phyloP scores from a whole-genome alignment of 2,888 invertebrate species.

The Vandiemenella viatica region DNA sequence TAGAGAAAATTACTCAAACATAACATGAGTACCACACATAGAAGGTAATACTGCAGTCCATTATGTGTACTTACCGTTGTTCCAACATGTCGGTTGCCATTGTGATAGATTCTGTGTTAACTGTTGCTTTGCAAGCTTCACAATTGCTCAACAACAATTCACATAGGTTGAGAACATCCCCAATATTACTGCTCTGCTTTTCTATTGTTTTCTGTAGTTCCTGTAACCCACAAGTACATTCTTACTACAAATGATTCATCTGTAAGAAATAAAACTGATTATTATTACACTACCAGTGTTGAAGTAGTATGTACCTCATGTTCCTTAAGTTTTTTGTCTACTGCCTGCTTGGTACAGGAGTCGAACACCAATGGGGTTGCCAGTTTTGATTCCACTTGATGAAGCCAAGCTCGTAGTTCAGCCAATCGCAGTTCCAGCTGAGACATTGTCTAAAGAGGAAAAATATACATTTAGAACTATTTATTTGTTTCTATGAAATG shows the following conservation, averaged over 20 bases:
- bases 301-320: constrained; percentile 37
- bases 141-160: constrained; percentile 61
- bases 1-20: no score
- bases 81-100: constrained; percentile 55
- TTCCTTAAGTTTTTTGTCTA: constrained; percentile 52
- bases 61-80: constrained; percentile 32
- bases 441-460: constrained; percentile 47
- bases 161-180: constrained; percentile 63
- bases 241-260: no score
- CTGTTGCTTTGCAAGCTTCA: constrained; percentile 51
- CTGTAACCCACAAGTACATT: constrained; percentile 11
- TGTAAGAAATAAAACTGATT: not conserved
- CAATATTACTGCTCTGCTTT: constrained; percentile 58
- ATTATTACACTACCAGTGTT: not conserved
- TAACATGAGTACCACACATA: no score
- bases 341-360: constrained; percentile 42
- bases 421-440: constrained; percentile 56
- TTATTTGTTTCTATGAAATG: no score
- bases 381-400: constrained; percentile 53
- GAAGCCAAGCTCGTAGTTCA: constrained; percentile 55
- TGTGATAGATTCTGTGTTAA: constrained; percentile 51
- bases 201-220: constrained; percentile 60
- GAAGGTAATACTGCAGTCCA: no score
- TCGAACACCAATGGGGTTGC: constrained; percentile 53
- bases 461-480: no score